Evolutionary conservation across 2,797 vertebrate genomes (phyloP).

Genomic region (Lacerta agilis): DNA sequence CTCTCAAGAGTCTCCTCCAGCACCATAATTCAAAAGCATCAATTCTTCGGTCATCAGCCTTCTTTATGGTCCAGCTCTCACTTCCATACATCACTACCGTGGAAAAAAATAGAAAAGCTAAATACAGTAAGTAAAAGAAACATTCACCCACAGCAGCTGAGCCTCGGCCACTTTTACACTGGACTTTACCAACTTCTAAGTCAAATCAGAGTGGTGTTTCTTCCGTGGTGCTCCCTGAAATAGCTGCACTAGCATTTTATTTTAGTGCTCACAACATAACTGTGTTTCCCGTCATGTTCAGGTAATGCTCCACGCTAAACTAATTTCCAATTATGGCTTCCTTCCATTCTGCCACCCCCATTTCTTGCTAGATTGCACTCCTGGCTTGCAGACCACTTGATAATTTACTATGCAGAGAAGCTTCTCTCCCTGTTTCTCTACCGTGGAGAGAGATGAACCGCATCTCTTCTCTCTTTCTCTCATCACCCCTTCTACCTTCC

Average conservation of each 20-base stretch:
- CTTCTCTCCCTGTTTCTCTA: background rate
- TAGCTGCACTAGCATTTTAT: slow-evolving; percentile 18
- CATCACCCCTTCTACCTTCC: background rate
- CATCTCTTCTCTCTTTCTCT: background rate
- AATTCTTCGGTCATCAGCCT: too few relatives aligned
- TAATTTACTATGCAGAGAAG: background rate
- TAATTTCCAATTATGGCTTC: slow-evolving; percentile 38
- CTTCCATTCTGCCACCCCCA: slow-evolving; percentile 22
- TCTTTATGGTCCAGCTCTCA: too few relatives aligned
- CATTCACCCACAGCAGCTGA: background rate
- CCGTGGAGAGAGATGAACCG: background rate
- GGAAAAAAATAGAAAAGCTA: too few relatives aligned
- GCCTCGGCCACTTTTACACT: background rate
- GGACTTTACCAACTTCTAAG: background rate
- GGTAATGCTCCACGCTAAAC: slow-evolving; percentile 40
- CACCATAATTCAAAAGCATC: too few relatives aligned
- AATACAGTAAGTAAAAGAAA: background rate
- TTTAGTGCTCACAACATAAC: background rate
- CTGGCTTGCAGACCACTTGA: slow-evolving; percentile 39
- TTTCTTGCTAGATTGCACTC: slow-evolving; percentile 39
- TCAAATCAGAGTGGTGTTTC: background rate
- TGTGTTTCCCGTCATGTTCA: background rate
- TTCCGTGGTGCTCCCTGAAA: background rate
- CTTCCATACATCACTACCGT: too few relatives aligned
- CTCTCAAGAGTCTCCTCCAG: too few relatives aligned